Percentiles rank a stretch among this genome's conserved stretches.
These are phyloP conservation scores for Timema podura DNA, from an alignment of 2,888 invertebrate genomes.

Conservation along the genomic window DNA sequence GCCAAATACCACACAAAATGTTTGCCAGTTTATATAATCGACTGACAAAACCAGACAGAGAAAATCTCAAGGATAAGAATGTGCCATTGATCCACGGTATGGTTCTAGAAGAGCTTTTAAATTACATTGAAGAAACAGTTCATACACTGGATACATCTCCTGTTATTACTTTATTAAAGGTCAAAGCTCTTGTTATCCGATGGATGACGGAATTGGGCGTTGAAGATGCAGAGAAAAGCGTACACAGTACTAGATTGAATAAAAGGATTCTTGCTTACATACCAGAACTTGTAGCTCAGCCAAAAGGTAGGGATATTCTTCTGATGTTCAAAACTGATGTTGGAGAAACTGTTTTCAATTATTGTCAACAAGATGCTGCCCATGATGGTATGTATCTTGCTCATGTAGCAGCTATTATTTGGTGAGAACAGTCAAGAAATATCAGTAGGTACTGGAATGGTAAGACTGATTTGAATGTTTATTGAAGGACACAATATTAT, in stretches of 20 bases:
- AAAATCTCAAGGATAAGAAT: no score
- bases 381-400: background rate
- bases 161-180: background rate
- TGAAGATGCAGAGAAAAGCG: background rate
- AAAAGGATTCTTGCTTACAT: background rate
- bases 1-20: background rate
- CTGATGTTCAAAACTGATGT: background rate
- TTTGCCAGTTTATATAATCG: background rate
- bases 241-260: background rate
- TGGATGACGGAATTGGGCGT: background rate
- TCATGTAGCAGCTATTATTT: background rate
- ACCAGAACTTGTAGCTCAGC: background rate
- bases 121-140: conserved; percentile 1
- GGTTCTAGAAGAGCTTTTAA: background rate
- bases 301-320: background rate
- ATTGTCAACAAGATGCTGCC: background rate
- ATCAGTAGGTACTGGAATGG: background rate
- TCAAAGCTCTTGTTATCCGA: conserved; percentile 1
- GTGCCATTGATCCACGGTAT: background rate
- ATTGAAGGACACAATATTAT: background rate
- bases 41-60: conserved; percentile 1
- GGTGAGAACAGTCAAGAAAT: background rate
- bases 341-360: background rate
- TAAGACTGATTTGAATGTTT: background rate
- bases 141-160: background rate